Evolutionary conservation across 2,797 vertebrate species (phyloP).

Genomic region (Bovichtus diacanthus): DNA sequence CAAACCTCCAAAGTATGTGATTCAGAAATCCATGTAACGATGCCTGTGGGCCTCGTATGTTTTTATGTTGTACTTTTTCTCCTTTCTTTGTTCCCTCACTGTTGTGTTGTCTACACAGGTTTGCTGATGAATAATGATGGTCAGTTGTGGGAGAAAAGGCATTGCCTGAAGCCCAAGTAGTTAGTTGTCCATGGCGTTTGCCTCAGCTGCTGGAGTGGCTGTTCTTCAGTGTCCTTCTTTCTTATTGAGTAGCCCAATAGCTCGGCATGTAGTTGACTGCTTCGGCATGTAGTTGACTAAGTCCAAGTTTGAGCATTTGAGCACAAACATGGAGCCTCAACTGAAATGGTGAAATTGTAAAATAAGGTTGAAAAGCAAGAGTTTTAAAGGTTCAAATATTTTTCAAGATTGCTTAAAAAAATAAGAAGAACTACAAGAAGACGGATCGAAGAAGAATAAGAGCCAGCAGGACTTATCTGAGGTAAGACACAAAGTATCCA

Average conservation of each 20-base stretch:
- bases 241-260: neutral
- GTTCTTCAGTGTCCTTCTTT: neutral
- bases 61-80: neutral
- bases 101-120: slow-evolving; percentile 15
- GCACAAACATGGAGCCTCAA: neutral
- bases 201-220: slow-evolving; percentile 2
- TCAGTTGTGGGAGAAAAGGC: slow-evolving; percentile 5
- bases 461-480: neutral
- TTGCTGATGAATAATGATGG: slow-evolving; percentile 28
- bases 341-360: neutral
- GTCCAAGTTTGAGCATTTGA: neutral
- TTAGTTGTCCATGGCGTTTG: neutral
- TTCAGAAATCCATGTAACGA: neutral
- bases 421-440: neutral
- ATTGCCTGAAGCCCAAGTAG: slow-evolving; percentile 3
- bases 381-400: neutral
- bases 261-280: neutral
- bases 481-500: slow-evolving; percentile 10
- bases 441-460: neutral
- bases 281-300: neutral
- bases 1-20: neutral
- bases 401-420: neutral
- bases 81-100: neutral
- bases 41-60: neutral
- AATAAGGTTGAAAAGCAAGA: neutral